These are phyloP conservation scores for Iselma pallidipennis DNA, from an alignment of 2,888 invertebrate species.

Conservation along the genomic window DNA sequence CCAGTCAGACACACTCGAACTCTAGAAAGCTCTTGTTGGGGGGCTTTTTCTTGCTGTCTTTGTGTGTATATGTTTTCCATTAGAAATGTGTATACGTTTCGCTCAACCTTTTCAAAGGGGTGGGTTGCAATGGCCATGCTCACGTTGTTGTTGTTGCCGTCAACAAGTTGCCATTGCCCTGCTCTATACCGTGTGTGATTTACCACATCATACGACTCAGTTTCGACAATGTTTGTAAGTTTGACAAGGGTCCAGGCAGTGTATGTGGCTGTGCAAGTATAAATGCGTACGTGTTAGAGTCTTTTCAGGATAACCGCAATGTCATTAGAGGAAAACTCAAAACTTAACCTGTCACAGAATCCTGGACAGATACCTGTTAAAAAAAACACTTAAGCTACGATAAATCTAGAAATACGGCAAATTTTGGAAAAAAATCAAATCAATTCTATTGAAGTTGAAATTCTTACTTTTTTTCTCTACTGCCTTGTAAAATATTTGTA, in stretches of 20 bases:
- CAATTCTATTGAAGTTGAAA: neutral
- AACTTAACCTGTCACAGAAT: neutral
- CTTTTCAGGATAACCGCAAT: no score
- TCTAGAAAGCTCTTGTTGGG: neutral
- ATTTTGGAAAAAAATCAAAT: no score
- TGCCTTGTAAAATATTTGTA: neutral
- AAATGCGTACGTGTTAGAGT: no score
- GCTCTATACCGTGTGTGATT: constrained; percentile 16
- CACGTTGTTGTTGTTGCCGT: constrained; percentile 8
- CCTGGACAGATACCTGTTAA: no score
- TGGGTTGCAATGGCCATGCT: no score
- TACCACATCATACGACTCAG: constrained; percentile 16
- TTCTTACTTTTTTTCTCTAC: neutral
- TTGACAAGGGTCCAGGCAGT: constrained; percentile 15
- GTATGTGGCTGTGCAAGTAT: constrained; percentile 1
- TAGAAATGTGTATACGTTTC: neutral
- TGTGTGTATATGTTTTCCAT: neutral
- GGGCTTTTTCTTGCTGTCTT: neutral
- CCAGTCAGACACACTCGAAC: neutral
- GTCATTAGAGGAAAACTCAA: neutral
- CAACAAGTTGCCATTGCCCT: constrained; percentile 21
- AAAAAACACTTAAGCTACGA: no score
- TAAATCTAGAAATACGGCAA: no score
- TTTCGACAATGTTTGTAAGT: constrained; percentile 16
- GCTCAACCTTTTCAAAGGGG: neutral